These are phyloP conservation scores for Trachythela sp. DNA, from an alignment of 64 coral and sea anemone genomes.

Conservation along the genomic window DNA sequence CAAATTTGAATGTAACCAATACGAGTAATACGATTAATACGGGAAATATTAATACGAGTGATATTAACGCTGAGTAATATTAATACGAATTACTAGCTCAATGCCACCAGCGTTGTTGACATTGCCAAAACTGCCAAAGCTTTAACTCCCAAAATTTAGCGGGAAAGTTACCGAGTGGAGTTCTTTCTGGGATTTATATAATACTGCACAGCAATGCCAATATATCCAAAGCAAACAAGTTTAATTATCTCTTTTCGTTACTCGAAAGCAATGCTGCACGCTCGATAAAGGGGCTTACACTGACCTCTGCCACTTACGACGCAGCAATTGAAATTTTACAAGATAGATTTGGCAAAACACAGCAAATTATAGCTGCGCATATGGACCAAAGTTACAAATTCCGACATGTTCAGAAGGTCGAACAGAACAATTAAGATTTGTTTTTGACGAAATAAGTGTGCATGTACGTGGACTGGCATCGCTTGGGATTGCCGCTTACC, in stretches of 20 bases:
- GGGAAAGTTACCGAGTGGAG: no score
- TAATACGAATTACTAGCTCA: background rate
- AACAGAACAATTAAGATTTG: conserved; percentile 14
- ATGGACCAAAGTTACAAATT: conserved; percentile 13
- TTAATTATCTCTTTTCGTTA: conserved; percentile 25
- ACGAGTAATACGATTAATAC: no score
- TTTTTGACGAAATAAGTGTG: background rate
- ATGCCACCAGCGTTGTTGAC: background rate
- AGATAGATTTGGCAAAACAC: conserved; percentile 19
- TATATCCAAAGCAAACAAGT: conserved; percentile 33
- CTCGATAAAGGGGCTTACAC: conserved; percentile 1
- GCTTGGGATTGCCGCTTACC: background rate
- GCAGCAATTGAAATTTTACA: conserved; percentile 16
- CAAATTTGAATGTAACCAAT: no score
- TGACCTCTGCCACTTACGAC: background rate
- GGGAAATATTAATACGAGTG: no score
- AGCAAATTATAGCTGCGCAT: no score
- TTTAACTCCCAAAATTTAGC: conserved; percentile 31
- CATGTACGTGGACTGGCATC: background rate
- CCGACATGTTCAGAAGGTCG: background rate
- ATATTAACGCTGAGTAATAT: background rate
- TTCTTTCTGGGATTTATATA: conserved; percentile 47
- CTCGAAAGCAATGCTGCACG: background rate
- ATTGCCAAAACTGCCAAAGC: conserved; percentile 46
- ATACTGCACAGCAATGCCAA: conserved; percentile 24